phyloP scores from a whole-genome alignment of 2,888 invertebrate genomes.

The Lasioglossum morio region DNA sequence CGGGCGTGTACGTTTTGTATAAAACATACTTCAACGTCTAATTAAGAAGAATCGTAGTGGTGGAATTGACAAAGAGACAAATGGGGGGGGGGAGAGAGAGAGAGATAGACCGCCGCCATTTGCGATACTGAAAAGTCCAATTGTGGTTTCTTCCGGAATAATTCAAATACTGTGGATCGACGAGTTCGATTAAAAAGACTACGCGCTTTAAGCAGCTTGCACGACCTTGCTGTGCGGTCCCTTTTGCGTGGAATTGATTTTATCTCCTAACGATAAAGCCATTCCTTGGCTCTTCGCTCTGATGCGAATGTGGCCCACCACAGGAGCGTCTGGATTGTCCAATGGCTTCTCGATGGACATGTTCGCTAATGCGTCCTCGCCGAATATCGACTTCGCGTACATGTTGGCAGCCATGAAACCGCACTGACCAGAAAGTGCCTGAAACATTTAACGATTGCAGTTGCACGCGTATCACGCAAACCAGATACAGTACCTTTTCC shows the following conservation, averaged over 20 bases:
- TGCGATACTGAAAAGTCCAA: conserved; percentile 8
- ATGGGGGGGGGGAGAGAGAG: background rate
- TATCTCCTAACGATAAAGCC: conserved; percentile 99
- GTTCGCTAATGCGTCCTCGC: conserved; percentile 99
- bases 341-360: conserved; percentile 98
- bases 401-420: conserved; percentile 99
- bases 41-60: conserved; percentile 16
- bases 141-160: conserved; percentile 16
- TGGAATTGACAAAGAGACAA: conserved; percentile 25
- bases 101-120: conserved; percentile 19
- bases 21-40: conserved; percentile 26
- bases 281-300: conserved; percentile 99
- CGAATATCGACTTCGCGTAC: conserved; percentile 99
- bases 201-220: conserved; percentile 78
- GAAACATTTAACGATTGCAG: conserved; percentile 52
- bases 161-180: conserved; percentile 52
- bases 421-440: conserved; percentile 97
- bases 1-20: conserved; percentile 29
- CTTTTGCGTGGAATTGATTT: conserved; percentile 97
- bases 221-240: conserved; percentile 83
- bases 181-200: conserved; percentile 15
- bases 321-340: conserved; percentile 94
- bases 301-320: conserved; percentile 98
- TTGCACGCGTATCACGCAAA: background rate
- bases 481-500: conserved; percentile 89